Evolutionary conservation across 2,113 vertebrate genomes (phyloP).

Genomic region (Sorex araneus): DNA sequence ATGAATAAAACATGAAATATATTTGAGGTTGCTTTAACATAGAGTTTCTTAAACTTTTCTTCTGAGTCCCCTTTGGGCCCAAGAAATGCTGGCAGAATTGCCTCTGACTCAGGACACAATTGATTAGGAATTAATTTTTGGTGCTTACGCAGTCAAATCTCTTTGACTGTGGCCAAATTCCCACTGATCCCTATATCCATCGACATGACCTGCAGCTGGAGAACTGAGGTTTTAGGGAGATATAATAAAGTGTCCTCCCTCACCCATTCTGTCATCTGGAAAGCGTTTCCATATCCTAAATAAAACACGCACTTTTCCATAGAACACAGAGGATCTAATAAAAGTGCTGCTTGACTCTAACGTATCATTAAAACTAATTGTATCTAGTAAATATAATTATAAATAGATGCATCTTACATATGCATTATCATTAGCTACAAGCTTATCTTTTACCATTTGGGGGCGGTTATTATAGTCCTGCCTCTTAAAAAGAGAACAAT

Average conservation of each 20-base stretch:
- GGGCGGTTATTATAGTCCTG: no score
- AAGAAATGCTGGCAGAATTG: no score
- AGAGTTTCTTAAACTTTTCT: no score
- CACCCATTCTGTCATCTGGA: not conserved
- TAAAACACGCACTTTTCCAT: not conserved
- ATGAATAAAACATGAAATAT: not conserved
- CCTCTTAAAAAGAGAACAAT: not conserved
- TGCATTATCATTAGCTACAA: constrained; percentile 6
- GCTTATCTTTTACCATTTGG: no score
- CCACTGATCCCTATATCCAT: no score
- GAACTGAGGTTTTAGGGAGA: no score
- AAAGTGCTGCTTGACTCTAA: not conserved
- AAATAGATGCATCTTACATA: constrained; percentile 21
- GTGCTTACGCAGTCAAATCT: no score
- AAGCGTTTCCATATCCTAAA: not conserved
- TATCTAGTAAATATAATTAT: not conserved
- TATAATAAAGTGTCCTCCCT: not conserved
- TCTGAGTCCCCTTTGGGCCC: no score
- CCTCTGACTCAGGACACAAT: not conserved
- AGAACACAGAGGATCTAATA: not conserved
- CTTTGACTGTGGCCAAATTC: no score
- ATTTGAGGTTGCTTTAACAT: not conserved
- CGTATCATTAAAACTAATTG: constrained; percentile 22
- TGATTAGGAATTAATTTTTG: no score
- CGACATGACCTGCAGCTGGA: no score